Conservation (phyloP, 2,797 vertebrate genomes). For the Melanotaenia boesemani region DNA sequence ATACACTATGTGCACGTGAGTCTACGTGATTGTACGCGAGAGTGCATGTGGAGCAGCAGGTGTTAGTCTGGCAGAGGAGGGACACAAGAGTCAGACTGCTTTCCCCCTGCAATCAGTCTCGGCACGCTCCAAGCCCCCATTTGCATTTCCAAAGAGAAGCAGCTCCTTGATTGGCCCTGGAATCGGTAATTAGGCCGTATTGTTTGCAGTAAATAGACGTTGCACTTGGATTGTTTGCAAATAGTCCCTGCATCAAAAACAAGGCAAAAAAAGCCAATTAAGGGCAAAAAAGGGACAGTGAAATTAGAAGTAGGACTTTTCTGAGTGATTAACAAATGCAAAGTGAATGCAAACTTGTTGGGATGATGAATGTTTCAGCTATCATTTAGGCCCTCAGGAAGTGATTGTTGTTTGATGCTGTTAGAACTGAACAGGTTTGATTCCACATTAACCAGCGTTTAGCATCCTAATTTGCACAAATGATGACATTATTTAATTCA, state of each 20-base stretch:
- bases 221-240: constrained; percentile 85
- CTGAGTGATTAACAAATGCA: constrained; percentile 69
- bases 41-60: constrained; percentile 76
- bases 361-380: constrained; percentile 46
- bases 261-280: constrained; percentile 75
- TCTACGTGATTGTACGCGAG: constrained; percentile 21
- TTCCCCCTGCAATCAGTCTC: constrained; percentile 83
- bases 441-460: constrained; percentile 20
- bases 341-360: constrained; percentile 67
- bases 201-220: constrained; percentile 86
- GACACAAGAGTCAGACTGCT: constrained; percentile 71
- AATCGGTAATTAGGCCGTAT: constrained; percentile 86
- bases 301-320: constrained; percentile 69
- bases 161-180: constrained; percentile 84
- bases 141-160: constrained; percentile 85
- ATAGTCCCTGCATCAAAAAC: constrained; percentile 74
- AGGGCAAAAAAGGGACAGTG: constrained; percentile 60
- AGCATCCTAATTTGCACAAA: constrained; percentile 32
- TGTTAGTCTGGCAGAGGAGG: constrained; percentile 82
- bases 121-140: constrained; percentile 74
- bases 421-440: constrained; percentile 44
- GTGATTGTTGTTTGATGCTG: constrained; percentile 46
- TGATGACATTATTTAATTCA: constrained; percentile 18
- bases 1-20: constrained; percentile 39
- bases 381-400: constrained; percentile 33